Evolutionary conservation across 2,797 vertebrate genomes (phyloP), one percentile per base, ranked within the genome.

Genomic region (Leptoclinus maculatus): DNA sequence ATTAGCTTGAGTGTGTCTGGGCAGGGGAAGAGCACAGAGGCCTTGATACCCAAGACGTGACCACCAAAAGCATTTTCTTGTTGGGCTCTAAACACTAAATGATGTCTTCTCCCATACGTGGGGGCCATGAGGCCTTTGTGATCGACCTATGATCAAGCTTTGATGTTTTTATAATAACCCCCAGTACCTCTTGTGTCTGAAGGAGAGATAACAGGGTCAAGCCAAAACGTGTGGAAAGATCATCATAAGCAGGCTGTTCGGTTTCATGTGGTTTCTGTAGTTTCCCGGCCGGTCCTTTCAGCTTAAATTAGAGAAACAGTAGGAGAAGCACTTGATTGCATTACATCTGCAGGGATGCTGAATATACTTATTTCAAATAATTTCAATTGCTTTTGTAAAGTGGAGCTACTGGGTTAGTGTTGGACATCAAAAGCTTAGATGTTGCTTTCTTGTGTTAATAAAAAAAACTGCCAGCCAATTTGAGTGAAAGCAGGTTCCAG

Each of bases 1-100:
- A 90, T 92, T 91, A 91, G 80, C 66, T 71, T 72, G 81, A 85
- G 79, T 87, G 82, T 81, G 82, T 87, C 85, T 91, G 81, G 78
- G 64, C 79, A 79, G 77, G 49, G 45, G 53, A 76, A 66, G 63
- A 69, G 78, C 68, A 41, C 76, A 79, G 74, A 85, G 82, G 82
- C 86, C 75, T 86, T 72, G 76, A 83, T 83, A 75, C 83, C 45
- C 70, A 78, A 78, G 88, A 87, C 79, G 74, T 92, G 80, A 87
- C 85, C 78, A 74, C 88, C 85, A 93, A 88, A 90, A 88, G 68
- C 59, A 84, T 89, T 89, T 87, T 74, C 72, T 82, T 53, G 68
- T 80, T 83, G 56, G 49, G 51, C 76, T 90, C 53, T 62, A 78
- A 82, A 85, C 81, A 83, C 78, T 79, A 85, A 91, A 89, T 83